Evolutionary conservation across 2,888 invertebrate species (phyloP).

Genomic region (Apantesis nais): DNA sequence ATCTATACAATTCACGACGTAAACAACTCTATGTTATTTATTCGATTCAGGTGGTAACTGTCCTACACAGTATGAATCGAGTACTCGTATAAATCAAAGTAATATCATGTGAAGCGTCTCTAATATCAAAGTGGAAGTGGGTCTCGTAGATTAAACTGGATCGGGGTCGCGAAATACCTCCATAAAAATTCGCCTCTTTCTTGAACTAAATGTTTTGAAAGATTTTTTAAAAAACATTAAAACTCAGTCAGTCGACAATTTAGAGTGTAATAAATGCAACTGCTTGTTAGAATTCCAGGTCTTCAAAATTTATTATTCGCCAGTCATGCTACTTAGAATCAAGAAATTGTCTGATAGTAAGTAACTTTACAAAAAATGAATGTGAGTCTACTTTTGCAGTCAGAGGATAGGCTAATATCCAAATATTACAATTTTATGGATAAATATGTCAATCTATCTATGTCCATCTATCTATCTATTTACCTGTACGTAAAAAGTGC

Average conservation of each 20-base stretch:
- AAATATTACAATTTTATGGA: background rate
- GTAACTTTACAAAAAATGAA: background rate
- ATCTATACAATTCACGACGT: background rate
- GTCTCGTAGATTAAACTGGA: constrained; percentile 30
- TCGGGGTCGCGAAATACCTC: constrained; percentile 12
- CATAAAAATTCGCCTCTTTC: background rate
- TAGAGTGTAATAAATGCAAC: no score
- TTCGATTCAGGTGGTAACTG: background rate
- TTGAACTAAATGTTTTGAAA: background rate
- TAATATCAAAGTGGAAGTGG: constrained; percentile 20
- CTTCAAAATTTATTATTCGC: background rate
- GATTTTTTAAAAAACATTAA: background rate
- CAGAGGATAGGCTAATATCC: background rate
- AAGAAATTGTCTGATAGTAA: no score
- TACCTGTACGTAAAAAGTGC: background rate
- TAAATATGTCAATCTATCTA: no score
- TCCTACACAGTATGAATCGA: background rate
- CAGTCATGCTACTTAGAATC: no score
- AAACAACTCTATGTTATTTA: background rate
- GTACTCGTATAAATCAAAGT: constrained; percentile 29
- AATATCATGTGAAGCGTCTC: constrained; percentile 24
- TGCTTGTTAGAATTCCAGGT: no score
- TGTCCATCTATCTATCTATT: no score
- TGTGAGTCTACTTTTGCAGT: background rate
- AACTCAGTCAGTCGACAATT: no score